A percentile compares a stretch with the other conserved stretches of the same genome.
These are phyloP conservation scores for Seira sanloemensis DNA, from an alignment of 2,888 invertebrate species.

Conservation along the genomic window DNA sequence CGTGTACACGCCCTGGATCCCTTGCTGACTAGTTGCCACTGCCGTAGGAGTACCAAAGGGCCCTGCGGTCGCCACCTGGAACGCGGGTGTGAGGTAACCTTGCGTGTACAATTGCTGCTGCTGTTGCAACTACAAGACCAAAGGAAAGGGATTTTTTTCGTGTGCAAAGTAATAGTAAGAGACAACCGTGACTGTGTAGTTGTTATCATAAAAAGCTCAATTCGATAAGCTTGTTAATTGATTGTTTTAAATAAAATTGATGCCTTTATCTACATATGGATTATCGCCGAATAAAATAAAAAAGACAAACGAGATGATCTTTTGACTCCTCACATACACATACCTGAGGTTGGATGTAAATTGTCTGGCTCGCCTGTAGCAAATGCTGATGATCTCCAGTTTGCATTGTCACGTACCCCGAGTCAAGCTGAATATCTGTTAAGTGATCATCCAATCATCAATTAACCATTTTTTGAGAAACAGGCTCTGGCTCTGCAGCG, in stretches of 20 bases:
- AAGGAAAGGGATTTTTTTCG: background rate
- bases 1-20: slow-evolving; percentile 59
- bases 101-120: slow-evolving; percentile 69
- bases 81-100: slow-evolving; percentile 68
- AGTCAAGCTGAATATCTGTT: slow-evolving; percentile 74
- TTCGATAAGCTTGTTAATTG: no score
- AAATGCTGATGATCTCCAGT: slow-evolving; percentile 73
- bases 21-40: slow-evolving; percentile 47
- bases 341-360: slow-evolving; percentile 69
- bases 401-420: slow-evolving; percentile 75
- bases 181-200: no score
- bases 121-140: slow-evolving; percentile 60
- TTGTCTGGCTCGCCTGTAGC: slow-evolving; percentile 69
- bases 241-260: no score
- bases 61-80: slow-evolving; percentile 66
- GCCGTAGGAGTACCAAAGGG: slow-evolving; percentile 61
- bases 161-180: background rate
- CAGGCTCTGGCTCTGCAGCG: no score
- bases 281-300: no score
- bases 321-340: background rate
- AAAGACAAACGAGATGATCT: no score
- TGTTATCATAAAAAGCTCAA: background rate
- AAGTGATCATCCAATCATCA: background rate
- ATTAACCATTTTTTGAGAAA: no score
- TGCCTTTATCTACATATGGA: no score